A percentile compares a stretch with the other conserved stretches of the same genome.
These are phyloP conservation scores for Engystomops pustulosus DNA, from an alignment of 2,113 vertebrate species.

Conservation along the genomic window DNA sequence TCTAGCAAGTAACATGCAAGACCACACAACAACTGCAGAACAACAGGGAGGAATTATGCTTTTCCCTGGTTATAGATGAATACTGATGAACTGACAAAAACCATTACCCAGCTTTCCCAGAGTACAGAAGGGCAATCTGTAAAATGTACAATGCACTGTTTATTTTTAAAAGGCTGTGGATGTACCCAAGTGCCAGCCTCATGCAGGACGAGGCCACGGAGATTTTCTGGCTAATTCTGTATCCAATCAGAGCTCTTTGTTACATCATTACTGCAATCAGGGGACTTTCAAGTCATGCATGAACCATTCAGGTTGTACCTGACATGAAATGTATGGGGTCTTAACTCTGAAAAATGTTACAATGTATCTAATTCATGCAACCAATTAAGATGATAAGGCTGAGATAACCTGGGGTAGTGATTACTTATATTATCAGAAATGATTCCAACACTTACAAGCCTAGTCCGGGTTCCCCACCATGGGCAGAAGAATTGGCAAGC, in stretches of 20 bases:
- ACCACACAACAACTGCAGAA: not conserved
- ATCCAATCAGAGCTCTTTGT: slow-evolving; percentile 2
- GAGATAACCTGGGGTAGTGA: no score
- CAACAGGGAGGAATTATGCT: not conserved
- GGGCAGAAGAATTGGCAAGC: slow-evolving; percentile 77
- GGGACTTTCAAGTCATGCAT: not conserved
- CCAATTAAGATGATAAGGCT: no score
- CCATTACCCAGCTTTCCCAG: not conserved
- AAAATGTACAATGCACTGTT: no score
- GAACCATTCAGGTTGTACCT: not conserved
- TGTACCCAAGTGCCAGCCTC: no score
- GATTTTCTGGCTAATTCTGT: not conserved
- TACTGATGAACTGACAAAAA: no score
- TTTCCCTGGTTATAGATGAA: no score
- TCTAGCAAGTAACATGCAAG: not conserved
- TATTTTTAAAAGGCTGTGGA: no score
- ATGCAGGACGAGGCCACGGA: no score
- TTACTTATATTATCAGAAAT: no score
- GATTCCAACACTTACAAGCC: slow-evolving; percentile 63
- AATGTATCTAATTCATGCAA: no score
- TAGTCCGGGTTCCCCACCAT: slow-evolving; percentile 74
- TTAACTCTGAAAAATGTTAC: not conserved
- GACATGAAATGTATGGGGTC: not conserved
- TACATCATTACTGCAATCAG: slow-evolving; percentile 4
- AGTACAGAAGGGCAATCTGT: not conserved